phyloP scores from a whole-genome alignment of 2,113 vertebrate genomes.

The Hypomesus transpacificus region DNA sequence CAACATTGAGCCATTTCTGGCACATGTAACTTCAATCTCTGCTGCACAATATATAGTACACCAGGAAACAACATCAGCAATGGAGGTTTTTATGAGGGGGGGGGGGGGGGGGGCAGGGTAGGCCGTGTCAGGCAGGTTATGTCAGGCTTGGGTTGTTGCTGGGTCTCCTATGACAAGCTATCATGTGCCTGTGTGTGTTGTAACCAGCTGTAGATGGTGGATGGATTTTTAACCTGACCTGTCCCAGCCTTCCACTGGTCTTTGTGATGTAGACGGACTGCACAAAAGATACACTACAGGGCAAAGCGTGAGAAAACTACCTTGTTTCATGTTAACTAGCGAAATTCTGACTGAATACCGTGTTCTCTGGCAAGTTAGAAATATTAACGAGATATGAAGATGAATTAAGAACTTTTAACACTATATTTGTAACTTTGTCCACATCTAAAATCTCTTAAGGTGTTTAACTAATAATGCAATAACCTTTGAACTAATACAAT shows the following conservation, averaged over 20 bases:
- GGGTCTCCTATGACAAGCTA: background rate
- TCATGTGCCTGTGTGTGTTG: background rate
- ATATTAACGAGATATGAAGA: no score
- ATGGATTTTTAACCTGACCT: background rate
- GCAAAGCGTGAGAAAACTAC: conserved; percentile 13
- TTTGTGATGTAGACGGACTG: no score
- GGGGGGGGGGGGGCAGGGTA: no score
- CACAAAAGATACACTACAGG: background rate
- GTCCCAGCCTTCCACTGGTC: background rate
- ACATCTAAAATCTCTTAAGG: no score
- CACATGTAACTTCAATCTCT: conserved; percentile 32
- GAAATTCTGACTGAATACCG: no score
- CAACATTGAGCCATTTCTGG: conserved; percentile 47
- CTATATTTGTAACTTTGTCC: no score
- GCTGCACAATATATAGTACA: conserved; percentile 25
- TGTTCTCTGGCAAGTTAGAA: no score
- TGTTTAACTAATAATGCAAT: no score
- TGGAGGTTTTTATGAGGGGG: background rate
- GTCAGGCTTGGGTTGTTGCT: background rate
- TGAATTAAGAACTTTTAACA: no score
- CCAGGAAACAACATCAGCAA: conserved; percentile 14
- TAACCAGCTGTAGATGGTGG: background rate
- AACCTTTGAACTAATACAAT: no score
- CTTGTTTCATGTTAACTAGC: background rate
- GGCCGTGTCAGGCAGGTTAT: no score